Evolutionary conservation across 2,888 invertebrate genomes (phyloP).

Genomic region (Exephanes ischioxanthus): DNA sequence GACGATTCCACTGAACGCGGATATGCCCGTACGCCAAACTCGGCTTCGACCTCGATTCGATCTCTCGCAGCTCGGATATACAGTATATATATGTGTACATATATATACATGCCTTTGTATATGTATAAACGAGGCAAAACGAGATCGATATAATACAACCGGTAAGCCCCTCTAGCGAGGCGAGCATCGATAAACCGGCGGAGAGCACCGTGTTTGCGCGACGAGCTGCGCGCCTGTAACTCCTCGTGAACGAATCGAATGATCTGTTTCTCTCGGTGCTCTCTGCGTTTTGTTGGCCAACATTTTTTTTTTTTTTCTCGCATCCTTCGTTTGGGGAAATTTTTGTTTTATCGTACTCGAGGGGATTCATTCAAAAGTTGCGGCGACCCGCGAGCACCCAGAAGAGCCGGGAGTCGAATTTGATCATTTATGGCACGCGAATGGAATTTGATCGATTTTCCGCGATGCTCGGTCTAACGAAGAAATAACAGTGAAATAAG

Average conservation of each 20-base stretch:
- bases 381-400: background rate
- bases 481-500: background rate
- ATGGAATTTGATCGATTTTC: background rate
- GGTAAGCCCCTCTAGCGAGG: conserved; percentile 49
- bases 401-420: background rate
- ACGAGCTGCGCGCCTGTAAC: conserved; percentile 27
- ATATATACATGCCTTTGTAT: conserved; percentile 2
- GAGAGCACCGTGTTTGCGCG: conserved; percentile 26
- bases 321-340: too few relatives aligned
- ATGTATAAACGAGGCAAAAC: conserved; percentile 37
- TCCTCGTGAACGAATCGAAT: conserved; percentile 27
- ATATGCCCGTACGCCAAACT: conserved; percentile 31
- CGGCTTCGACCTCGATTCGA: conserved; percentile 56
- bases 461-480: background rate
- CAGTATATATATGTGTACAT: background rate
- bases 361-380: too few relatives aligned
- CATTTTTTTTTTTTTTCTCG: background rate
- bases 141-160: conserved; percentile 58
- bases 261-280: conserved; percentile 18
- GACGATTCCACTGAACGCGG: conserved; percentile 49
- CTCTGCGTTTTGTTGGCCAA: conserved; percentile 1
- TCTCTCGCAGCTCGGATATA: conserved; percentile 14
- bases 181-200: conserved; percentile 51
- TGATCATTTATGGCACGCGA: background rate
- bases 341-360: too few relatives aligned